Conservation (phyloP, 1,140 invertebrate genomes). For the Hesperophylax magnus region DNA sequence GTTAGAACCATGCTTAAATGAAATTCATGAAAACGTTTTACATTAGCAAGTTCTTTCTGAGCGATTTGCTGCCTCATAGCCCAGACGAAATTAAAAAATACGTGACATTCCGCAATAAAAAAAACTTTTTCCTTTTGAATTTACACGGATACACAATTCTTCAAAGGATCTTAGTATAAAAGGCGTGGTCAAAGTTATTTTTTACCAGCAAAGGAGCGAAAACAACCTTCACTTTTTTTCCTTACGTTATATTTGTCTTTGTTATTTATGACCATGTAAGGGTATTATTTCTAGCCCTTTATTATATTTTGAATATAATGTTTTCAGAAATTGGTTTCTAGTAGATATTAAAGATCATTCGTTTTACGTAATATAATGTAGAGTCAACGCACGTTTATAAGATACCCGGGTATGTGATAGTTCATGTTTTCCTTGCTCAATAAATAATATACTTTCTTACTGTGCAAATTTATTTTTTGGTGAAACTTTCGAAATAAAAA, state of each 20-base stretch:
- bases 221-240: conserved; percentile 3
- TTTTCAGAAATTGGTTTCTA: background rate
- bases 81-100: conserved; percentile 23
- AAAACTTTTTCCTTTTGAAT: conserved; percentile 16
- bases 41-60: conserved; percentile 2
- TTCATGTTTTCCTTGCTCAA: too few species aligned
- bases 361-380: too few species aligned
- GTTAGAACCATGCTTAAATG: background rate
- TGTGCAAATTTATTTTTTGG: too few species aligned
- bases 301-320: background rate
- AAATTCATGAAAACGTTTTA: conserved; percentile 16
- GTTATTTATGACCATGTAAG: conserved; percentile 18
- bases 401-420: too few species aligned
- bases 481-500: too few species aligned
- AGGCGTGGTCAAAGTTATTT: conserved; percentile 14
- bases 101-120: conserved; percentile 8
- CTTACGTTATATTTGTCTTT: conserved; percentile 25
- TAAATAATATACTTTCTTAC: too few species aligned
- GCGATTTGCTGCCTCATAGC: conserved; percentile 14
- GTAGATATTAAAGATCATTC: too few species aligned
- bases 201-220: background rate
- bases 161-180: conserved; percentile 19
- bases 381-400: too few species aligned
- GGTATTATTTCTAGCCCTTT: background rate
- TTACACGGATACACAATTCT: conserved; percentile 12